These are phyloP conservation scores for Diplogasteroides magnus DNA, from an alignment of 1,140 invertebrate species.

Conservation along the genomic window DNA sequence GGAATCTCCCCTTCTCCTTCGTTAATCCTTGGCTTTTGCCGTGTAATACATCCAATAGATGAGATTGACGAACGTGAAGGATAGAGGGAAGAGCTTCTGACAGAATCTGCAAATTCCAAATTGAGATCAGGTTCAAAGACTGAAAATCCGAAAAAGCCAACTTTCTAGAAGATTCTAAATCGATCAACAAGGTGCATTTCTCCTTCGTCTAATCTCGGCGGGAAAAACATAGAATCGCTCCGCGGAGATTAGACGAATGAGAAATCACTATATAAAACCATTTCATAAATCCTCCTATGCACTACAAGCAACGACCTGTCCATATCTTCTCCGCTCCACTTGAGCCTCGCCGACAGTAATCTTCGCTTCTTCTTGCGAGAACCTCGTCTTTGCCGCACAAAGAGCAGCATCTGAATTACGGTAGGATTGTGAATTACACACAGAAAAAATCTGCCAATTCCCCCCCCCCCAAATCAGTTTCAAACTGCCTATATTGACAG, in stretches of 20 bases:
- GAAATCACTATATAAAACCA: too few species aligned
- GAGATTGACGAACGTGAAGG: conserved; percentile 48
- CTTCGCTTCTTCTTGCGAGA: conserved; percentile 32
- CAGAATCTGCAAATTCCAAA: conserved; percentile 43
- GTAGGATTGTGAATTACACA: too few species aligned
- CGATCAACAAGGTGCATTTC: too few species aligned
- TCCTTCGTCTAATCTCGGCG: too few species aligned
- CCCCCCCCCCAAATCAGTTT: too few species aligned
- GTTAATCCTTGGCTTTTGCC: conserved; percentile 36
- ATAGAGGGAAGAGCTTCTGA: conserved; percentile 52
- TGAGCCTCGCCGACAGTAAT: conserved; percentile 45
- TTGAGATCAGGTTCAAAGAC: neutral
- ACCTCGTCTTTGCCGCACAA: conserved; percentile 19
- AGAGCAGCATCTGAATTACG: conserved; percentile 28
- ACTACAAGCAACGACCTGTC: conserved; percentile 36
- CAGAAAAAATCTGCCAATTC: too few species aligned
- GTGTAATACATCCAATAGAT: conserved; percentile 54
- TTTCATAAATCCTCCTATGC: conserved; percentile 17
- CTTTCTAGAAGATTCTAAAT: neutral
- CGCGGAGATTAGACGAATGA: too few species aligned
- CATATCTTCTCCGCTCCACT: conserved; percentile 55
- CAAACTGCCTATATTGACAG: too few species aligned
- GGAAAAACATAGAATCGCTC: too few species aligned
- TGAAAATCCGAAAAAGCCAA: too few species aligned
- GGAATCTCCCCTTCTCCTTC: too few species aligned